Percentiles rank a stretch among this genome's conserved stretches.
Evolutionary conservation across 2,888 invertebrate genomes (phyloP).

Genomic region (Leucophora obtusa): DNA sequence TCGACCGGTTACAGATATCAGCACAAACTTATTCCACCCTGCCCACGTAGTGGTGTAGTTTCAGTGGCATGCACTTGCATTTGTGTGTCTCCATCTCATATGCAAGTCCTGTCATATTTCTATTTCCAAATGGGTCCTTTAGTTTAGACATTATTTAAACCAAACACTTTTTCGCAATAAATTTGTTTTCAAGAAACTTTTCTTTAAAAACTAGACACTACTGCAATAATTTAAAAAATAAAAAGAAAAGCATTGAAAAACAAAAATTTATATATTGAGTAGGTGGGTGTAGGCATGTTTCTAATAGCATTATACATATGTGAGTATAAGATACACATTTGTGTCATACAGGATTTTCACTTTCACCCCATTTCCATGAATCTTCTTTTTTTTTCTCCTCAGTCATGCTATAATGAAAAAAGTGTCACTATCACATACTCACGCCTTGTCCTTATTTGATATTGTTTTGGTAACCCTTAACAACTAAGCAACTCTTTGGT

Average conservation of each 20-base stretch:
- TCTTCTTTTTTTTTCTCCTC: background rate
- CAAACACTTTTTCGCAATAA: background rate
- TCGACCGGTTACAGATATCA: too few species aligned
- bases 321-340: background rate
- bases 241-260: background rate
- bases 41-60: too few species aligned
- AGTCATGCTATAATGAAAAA: slow-evolving; percentile 34
- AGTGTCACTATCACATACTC: slow-evolving; percentile 49
- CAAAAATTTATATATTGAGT: background rate
- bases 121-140: background rate
- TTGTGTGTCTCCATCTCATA: too few species aligned
- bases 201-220: background rate
- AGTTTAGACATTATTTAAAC: background rate
- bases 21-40: too few species aligned
- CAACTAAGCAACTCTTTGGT: background rate
- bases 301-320: background rate
- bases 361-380: slow-evolving; percentile 24
- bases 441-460: slow-evolving; percentile 33
- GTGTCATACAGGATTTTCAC: slow-evolving; percentile 13
- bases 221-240: background rate
- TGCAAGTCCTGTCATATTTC: too few species aligned
- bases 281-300: background rate
- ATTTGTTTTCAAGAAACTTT: background rate
- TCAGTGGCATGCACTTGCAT: too few species aligned
- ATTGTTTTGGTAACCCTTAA: slow-evolving; percentile 43